These are phyloP conservation scores for Thyatira batis DNA, from an alignment of 2,888 invertebrate genomes.

Conservation along the genomic window DNA sequence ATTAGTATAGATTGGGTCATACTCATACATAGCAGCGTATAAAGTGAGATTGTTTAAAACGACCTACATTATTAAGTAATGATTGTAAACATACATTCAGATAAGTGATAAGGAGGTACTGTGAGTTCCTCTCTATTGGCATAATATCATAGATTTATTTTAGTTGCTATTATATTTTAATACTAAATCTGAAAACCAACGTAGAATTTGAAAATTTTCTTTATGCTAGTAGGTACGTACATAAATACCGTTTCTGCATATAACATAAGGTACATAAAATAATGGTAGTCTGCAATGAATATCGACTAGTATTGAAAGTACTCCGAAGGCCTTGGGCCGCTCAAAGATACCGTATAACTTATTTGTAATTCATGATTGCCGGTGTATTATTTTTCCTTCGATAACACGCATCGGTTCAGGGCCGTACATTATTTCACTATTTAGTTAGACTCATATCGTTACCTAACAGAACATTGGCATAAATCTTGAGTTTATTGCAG, in stretches of 20 bases:
- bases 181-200: too few relatives aligned
- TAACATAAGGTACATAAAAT: neutral
- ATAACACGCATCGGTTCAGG: conserved; percentile 49
- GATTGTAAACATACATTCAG: neutral
- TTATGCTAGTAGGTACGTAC: too few relatives aligned
- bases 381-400: conserved; percentile 28
- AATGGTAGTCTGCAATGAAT: neutral
- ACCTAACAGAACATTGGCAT: neutral
- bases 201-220: too few relatives aligned
- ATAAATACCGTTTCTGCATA: neutral
- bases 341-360: conserved; percentile 24
- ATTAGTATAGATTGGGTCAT: too few relatives aligned
- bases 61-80: too few relatives aligned
- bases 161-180: too few relatives aligned
- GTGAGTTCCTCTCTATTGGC: neutral
- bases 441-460: neutral
- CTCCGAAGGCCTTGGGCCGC: conserved; percentile 27
- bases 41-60: too few relatives aligned
- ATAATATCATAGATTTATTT: too few relatives aligned
- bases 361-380: conserved; percentile 27
- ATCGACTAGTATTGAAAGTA: conserved; percentile 1
- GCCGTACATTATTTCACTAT: conserved; percentile 19
- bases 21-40: too few relatives aligned
- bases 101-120: neutral
- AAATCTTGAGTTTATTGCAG: neutral